Conservation (phyloP, 2,888 invertebrate species). For the Acleris cristana region DNA sequence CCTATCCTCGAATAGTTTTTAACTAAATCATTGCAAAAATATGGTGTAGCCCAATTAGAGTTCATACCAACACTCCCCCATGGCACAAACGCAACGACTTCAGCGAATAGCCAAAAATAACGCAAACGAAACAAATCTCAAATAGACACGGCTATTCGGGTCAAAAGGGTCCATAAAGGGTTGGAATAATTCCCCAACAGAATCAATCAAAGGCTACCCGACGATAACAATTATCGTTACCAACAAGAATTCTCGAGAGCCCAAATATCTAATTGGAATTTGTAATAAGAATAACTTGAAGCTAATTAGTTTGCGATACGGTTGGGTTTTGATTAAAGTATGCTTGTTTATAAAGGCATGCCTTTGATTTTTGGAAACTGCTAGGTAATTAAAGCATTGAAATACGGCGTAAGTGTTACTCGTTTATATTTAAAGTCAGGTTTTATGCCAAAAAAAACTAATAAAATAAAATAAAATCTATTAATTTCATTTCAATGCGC, state of each 20-base stretch:
- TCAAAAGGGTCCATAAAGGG: constrained; percentile 39
- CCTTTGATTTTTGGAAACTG: constrained; percentile 3
- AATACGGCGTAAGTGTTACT: too few species aligned
- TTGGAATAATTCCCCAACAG: constrained; percentile 62
- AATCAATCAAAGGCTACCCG: constrained; percentile 64
- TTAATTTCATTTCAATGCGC: too few species aligned
- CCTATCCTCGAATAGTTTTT: too few species aligned
- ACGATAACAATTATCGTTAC: constrained; percentile 77
- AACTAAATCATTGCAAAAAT: too few species aligned
- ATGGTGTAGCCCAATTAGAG: too few species aligned
- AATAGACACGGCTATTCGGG: constrained; percentile 7
- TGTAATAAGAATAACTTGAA: constrained; percentile 72
- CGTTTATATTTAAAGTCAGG: too few species aligned
- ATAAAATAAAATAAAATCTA: too few species aligned
- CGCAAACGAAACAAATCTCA: constrained; percentile 19
- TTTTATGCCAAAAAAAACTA: too few species aligned
- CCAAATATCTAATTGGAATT: constrained; percentile 82
- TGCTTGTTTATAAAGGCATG: constrained; percentile 10
- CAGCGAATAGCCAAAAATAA: not conserved
- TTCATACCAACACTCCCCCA: too few species aligned
- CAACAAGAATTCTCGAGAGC: constrained; percentile 65
- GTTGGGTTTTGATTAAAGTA: constrained; percentile 38
- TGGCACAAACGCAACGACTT: too few species aligned
- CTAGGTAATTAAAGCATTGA: not conserved
- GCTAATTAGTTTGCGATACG: constrained; percentile 74